Evolutionary conservation across 2,888 invertebrate species (phyloP).

Genomic region (Apoderus coryli): DNA sequence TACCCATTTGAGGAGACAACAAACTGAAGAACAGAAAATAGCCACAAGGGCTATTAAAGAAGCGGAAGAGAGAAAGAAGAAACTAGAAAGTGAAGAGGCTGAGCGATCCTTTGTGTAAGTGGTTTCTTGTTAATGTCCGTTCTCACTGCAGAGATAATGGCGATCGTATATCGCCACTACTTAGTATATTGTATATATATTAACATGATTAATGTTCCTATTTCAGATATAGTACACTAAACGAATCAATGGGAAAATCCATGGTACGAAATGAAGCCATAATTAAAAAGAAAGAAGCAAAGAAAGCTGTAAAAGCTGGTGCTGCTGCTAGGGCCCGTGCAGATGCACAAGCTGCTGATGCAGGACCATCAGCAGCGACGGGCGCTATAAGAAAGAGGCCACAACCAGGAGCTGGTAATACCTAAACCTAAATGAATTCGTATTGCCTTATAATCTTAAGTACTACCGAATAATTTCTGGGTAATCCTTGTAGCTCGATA

Average conservation of each 20-base stretch:
- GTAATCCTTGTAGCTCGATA: no score
- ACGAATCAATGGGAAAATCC: constrained; percentile 25
- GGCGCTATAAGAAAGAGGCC: constrained; percentile 7
- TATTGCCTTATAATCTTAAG: no score
- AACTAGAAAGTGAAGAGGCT: constrained; percentile 25
- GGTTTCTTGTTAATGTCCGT: no score
- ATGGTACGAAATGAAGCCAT: constrained; percentile 24
- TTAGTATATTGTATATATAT: no score
- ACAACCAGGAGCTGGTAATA: constrained; percentile 7
- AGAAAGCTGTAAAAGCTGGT: constrained; percentile 11
- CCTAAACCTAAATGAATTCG: no score
- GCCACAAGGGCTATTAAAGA: constrained; percentile 20
- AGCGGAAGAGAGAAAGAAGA: constrained; percentile 22
- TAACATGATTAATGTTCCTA: no score
- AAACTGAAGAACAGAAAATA: constrained; percentile 21
- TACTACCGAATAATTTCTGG: no score
- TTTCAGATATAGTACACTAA: constrained; percentile 23
- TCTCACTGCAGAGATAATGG: no score
- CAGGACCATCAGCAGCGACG: not conserved
- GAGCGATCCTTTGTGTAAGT: no score
- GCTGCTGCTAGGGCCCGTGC: constrained; percentile 2
- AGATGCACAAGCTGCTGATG: not conserved
- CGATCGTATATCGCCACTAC: no score
- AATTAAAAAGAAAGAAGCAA: constrained; percentile 17
- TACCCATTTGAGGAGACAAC: constrained; percentile 24